Evolutionary conservation across 2,797 vertebrate genomes (phyloP).

Genomic region (Heterohyrax brucei): DNA sequence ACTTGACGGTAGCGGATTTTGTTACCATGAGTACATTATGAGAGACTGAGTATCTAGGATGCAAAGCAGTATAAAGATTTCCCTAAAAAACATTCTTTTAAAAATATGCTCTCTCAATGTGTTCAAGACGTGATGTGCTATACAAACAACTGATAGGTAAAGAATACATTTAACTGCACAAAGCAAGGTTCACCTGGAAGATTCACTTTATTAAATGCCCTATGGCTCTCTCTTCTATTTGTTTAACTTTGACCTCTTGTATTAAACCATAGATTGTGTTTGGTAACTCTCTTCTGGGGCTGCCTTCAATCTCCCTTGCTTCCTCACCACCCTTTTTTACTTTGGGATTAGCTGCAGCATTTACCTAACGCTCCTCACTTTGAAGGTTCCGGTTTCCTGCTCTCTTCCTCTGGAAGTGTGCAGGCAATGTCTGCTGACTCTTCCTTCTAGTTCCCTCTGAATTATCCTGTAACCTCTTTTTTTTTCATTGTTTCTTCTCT

Average conservation of each 20-base stretch:
- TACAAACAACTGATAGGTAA: not conserved
- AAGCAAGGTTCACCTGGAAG: not conserved
- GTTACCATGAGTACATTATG: fast-evolving
- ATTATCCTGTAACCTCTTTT: too few relatives aligned
- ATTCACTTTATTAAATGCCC: not conserved
- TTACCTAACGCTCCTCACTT: not conserved
- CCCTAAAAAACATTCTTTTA: not conserved
- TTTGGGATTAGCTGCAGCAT: not conserved
- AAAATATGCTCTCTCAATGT: not conserved
- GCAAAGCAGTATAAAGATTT: not conserved
- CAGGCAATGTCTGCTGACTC: not conserved
- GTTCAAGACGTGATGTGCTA: not conserved
- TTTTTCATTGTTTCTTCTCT: too few relatives aligned
- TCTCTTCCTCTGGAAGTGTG: not conserved
- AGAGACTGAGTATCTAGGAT: fast-evolving
- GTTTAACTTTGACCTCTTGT: not conserved
- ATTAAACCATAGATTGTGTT: not conserved
- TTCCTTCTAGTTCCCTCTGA: not conserved
- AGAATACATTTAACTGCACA: not conserved
- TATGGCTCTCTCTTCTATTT: not conserved
- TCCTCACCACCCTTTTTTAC: not conserved
- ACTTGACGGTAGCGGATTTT: too few relatives aligned
- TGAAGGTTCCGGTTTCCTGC: fast-evolving
- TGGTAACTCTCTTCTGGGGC: not conserved
- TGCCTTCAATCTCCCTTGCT: not conserved